phyloP scores from a whole-genome alignment of 2,113 vertebrate species.

The Orthochromis malagaraziensis region DNA sequence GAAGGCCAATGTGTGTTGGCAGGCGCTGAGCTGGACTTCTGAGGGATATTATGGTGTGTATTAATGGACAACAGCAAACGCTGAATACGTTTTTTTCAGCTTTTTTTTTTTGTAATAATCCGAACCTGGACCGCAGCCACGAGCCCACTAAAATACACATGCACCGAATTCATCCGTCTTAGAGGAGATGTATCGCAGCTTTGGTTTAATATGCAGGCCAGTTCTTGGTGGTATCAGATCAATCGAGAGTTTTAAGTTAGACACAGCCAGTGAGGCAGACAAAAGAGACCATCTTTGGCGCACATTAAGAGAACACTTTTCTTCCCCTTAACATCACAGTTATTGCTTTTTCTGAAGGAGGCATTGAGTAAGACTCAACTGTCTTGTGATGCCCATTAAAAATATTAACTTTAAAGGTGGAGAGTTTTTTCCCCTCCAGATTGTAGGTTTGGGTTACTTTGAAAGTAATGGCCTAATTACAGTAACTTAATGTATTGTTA shows the following conservation, averaged over 20 bases:
- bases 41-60: conserved; percentile 30
- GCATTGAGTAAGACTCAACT: conserved; percentile 41
- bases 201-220: conserved; percentile 53
- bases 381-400: conserved; percentile 59
- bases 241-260: conserved; percentile 60
- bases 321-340: conserved; percentile 48
- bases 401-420: conserved; percentile 49
- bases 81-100: conserved; percentile 11
- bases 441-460: conserved; percentile 28
- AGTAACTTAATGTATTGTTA: conserved; percentile 36
- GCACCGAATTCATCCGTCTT: conserved; percentile 12
- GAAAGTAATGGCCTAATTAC: conserved; percentile 54
- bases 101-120: not conserved
- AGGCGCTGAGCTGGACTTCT: conserved; percentile 27
- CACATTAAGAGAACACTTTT: conserved; percentile 53
- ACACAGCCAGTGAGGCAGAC: conserved; percentile 49
- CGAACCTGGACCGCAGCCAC: conserved; percentile 34
- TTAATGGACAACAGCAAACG: conserved; percentile 17
- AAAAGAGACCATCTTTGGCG: conserved; percentile 53
- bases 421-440: conserved; percentile 7
- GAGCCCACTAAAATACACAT: conserved; percentile 6
- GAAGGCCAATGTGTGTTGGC: conserved; percentile 48
- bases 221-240: conserved; percentile 62
- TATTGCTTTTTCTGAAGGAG: conserved; percentile 40
- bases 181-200: conserved; percentile 18